These are phyloP conservation scores for Tetraodon nigroviridis DNA, from an alignment of 2,113 vertebrate genomes.

Conservation along the genomic window DNA sequence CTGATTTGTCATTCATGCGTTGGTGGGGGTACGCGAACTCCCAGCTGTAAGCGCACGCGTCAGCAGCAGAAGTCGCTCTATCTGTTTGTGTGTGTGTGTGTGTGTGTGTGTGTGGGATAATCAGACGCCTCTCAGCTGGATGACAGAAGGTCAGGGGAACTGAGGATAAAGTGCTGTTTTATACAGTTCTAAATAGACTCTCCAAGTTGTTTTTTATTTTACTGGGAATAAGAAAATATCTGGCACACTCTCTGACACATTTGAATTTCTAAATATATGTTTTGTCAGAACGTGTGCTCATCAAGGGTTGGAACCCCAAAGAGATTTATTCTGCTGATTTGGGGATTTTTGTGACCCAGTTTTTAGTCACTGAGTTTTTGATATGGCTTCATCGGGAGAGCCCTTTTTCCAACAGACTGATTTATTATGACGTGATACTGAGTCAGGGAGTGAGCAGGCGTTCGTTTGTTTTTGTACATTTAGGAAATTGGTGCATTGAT, in stretches of 20 bases:
- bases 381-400: too few species aligned
- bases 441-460: too few species aligned
- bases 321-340: too few species aligned
- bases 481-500: too few species aligned
- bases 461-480: too few species aligned
- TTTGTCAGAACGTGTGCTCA: neutral
- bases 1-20: constrained; percentile 6
- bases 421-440: too few species aligned
- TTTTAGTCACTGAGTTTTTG: too few species aligned
- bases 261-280: constrained; percentile 13
- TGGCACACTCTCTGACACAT: constrained; percentile 1
- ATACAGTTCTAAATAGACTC: neutral
- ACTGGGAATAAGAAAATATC: too few species aligned
- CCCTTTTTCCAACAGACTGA: too few species aligned
- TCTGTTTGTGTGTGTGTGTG: constrained; percentile 28
- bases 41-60: constrained; percentile 33
- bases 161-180: neutral
- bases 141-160: constrained; percentile 14
- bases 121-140: constrained; percentile 51
- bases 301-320: too few species aligned
- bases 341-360: too few species aligned
- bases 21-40: constrained; percentile 24
- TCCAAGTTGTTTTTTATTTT: neutral
- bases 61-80: constrained; percentile 14
- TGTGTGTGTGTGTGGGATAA: constrained; percentile 8